Evolutionary conservation across 2,797 vertebrate genomes (phyloP).

Genomic region (Podargus strigoides): DNA sequence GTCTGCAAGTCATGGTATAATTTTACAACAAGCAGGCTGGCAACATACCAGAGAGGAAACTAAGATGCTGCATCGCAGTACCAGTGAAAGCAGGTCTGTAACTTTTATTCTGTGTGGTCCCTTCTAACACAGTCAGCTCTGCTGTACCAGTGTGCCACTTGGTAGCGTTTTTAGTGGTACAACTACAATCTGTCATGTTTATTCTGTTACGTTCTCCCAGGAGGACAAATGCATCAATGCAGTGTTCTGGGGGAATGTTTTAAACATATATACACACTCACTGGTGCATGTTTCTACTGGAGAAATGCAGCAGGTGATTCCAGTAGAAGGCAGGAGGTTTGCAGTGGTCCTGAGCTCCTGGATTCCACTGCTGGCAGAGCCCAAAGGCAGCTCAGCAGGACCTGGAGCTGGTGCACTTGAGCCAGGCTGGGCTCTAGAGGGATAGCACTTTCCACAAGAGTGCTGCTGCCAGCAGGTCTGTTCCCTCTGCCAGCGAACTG

Average conservation of each 20-base stretch:
- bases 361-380: not conserved
- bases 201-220: not conserved
- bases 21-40: not conserved
- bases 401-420: not conserved
- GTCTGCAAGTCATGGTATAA: not conserved
- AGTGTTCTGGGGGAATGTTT: not conserved
- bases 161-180: not conserved
- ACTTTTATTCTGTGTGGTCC: not conserved
- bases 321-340: not conserved
- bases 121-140: not conserved
- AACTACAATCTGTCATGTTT: not conserved
- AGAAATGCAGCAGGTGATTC: not conserved
- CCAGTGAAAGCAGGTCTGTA: not conserved
- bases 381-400: not conserved
- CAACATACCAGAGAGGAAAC: not conserved
- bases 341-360: not conserved
- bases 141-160: not conserved
- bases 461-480: not conserved
- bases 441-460: not conserved
- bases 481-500: not conserved
- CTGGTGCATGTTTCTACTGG: not conserved
- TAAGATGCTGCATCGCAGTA: fast-evolving
- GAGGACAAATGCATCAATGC: not conserved
- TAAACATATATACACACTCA: not conserved
- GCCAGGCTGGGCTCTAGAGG: not conserved